These are phyloP conservation scores for Acrobasis repandana DNA, from an alignment of 2,888 invertebrate genomes.

Conservation along the genomic window DNA sequence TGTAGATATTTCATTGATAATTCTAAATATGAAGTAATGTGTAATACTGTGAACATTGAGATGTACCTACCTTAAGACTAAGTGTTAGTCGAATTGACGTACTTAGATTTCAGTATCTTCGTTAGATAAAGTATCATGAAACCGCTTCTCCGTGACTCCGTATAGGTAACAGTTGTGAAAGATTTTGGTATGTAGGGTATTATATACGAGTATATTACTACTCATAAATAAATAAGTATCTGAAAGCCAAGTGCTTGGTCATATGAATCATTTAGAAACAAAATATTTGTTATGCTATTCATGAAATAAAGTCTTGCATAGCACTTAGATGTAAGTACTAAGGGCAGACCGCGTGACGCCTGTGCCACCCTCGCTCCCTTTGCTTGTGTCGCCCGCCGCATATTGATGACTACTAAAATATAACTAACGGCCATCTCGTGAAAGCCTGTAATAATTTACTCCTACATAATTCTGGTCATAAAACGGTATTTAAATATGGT, in stretches of 20 bases:
- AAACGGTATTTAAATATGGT: not conserved
- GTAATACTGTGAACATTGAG: too few relatives aligned
- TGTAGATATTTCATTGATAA: not conserved
- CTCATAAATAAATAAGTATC: too few relatives aligned
- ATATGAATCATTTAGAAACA: not conserved
- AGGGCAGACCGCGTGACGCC: conserved; percentile 66
- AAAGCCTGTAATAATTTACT: conserved; percentile 44
- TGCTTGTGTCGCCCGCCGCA: conserved; percentile 42
- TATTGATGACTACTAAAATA: conserved; percentile 61
- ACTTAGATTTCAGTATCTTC: too few relatives aligned
- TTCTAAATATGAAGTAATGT: not conserved
- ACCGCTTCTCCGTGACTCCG: too few relatives aligned
- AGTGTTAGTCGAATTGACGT: too few relatives aligned
- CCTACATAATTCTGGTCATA: conserved; percentile 39
- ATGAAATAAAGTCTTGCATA: not conserved
- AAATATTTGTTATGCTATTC: not conserved
- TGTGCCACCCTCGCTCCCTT: conserved; percentile 35
- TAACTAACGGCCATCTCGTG: conserved; percentile 41
- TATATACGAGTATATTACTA: too few relatives aligned
- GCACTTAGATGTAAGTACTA: conserved; percentile 33
- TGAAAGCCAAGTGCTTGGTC: too few relatives aligned
- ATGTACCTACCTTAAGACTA: too few relatives aligned
- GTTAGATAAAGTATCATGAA: too few relatives aligned
- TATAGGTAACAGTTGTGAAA: too few relatives aligned
- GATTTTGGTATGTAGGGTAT: too few relatives aligned